Conservation (phyloP, 92 coral and sea anemone genomes). For the Heliopora coerulea region DNA sequence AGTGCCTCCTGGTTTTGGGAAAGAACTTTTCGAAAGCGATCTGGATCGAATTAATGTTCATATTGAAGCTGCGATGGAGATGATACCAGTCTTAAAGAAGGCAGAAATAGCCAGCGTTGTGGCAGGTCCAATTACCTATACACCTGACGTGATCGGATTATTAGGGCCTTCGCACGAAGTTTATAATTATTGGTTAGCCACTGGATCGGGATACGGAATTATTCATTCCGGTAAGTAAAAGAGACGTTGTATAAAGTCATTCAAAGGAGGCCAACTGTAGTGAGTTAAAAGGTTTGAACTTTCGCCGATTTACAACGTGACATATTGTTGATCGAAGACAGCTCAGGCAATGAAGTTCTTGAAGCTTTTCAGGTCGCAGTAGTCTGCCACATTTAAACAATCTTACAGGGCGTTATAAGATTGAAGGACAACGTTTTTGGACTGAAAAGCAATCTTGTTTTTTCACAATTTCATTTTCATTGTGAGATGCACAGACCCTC, state of each 20-base stretch:
- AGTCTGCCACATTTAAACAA: no score
- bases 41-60: slow-evolving; percentile 83
- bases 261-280: background rate
- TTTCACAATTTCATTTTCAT: no score
- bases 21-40: slow-evolving; percentile 94
- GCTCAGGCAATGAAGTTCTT: no score
- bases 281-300: no score
- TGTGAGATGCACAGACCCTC: no score
- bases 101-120: slow-evolving; percentile 97
- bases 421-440: no score
- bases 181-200: slow-evolving; percentile 94
- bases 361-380: no score
- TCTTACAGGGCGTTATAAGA: no score
- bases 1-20: slow-evolving; percentile 91
- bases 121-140: slow-evolving; percentile 93
- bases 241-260: background rate
- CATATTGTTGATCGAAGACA: no score
- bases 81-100: slow-evolving; percentile 70
- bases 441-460: no score
- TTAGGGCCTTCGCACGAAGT: slow-evolving; percentile 88
- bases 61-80: slow-evolving; percentile 76
- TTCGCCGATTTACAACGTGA: no score
- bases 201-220: slow-evolving; percentile 90
- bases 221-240: slow-evolving; percentile 77
- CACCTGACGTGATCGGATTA: slow-evolving; percentile 80